Conservation (phyloP, 2,113 vertebrate species). For the Amazona vittata region DNA sequence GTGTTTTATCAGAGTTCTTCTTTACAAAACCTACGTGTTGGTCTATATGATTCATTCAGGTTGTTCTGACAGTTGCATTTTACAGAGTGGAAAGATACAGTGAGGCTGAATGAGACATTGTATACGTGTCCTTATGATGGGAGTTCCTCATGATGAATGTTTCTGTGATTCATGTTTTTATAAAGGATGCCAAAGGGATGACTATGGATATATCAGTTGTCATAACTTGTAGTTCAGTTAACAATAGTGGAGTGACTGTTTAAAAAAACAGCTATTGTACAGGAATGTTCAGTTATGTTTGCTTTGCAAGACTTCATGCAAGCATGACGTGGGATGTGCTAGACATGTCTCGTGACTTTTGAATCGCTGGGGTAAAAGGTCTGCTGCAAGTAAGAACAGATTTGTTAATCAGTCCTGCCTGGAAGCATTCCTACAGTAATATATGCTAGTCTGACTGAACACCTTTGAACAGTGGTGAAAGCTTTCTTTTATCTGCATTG, state of each 20-base stretch:
- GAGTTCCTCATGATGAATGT: constrained; percentile 32
- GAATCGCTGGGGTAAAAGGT: background rate
- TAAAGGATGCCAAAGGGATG: constrained; percentile 60
- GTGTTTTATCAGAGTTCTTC: background rate
- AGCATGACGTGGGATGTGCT: constrained; percentile 4
- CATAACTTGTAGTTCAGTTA: constrained; percentile 50
- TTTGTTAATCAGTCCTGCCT: background rate
- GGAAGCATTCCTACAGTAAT: background rate
- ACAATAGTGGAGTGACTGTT: constrained; percentile 61
- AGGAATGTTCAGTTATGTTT: constrained; percentile 40
- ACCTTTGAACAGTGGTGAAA: background rate
- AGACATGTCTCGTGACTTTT: constrained; percentile 11
- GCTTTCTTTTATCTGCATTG: background rate
- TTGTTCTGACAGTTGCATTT: constrained; percentile 28
- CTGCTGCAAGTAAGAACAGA: background rate
- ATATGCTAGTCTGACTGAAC: background rate
- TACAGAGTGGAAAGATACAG: constrained; percentile 39
- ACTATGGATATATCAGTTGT: constrained; percentile 49
- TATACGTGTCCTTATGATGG: background rate
- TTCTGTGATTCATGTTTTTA: constrained; percentile 43
- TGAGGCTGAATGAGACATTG: background rate
- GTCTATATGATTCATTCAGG: background rate
- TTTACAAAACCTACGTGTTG: constrained; percentile 2
- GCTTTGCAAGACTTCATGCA: constrained; percentile 15
- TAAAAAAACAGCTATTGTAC: constrained; percentile 59